These are phyloP conservation scores for Lycia hirtaria DNA, from an alignment of 2,888 invertebrate genomes.

Conservation along the genomic window DNA sequence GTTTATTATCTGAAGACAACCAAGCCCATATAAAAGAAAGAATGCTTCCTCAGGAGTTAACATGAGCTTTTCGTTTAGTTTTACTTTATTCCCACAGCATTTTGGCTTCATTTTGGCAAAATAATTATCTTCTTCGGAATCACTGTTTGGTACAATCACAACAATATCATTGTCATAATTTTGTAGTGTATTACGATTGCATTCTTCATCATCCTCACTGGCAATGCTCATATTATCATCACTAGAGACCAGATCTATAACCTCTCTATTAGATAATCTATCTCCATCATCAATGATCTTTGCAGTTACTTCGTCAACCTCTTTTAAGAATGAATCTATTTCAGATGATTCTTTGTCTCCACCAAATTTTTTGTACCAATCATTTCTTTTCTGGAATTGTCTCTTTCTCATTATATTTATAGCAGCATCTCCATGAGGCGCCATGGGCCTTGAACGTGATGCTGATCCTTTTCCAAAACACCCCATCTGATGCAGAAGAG, in stretches of 20 bases:
- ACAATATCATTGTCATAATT: conserved; percentile 70
- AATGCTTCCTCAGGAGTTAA: conserved; percentile 92
- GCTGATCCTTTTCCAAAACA: conserved; percentile 91
- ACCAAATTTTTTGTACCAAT: conserved; percentile 79
- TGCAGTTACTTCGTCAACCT: conserved; percentile 60
- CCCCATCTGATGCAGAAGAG: conserved; percentile 88
- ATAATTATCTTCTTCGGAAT: conserved; percentile 87
- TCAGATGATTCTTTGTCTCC: conserved; percentile 49
- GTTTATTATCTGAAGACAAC: conserved; percentile 87
- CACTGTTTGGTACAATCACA: conserved; percentile 88
- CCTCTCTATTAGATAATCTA: conserved; percentile 59
- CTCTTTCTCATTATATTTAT: conserved; percentile 84
- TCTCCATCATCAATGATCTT: conserved; percentile 63
- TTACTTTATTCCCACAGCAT: conserved; percentile 85
- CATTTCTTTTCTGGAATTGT: conserved; percentile 85
- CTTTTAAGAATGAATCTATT: conserved; percentile 61
- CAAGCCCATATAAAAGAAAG: conserved; percentile 88
- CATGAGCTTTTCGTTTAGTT: conserved; percentile 87
- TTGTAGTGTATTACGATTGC: conserved; percentile 44
- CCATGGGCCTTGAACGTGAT: conserved; percentile 84
- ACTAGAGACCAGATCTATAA: conserved; percentile 79
- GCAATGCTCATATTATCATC: conserved; percentile 59
- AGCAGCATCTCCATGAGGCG: conserved; percentile 61
- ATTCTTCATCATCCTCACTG: conserved; percentile 46
- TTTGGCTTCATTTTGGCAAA: conserved; percentile 86